A percentile compares a stretch with the other conserved stretches of the same genome.
Evolutionary conservation across 2,888 invertebrate species (phyloP).

Genomic region (Blastobasis adustella): DNA sequence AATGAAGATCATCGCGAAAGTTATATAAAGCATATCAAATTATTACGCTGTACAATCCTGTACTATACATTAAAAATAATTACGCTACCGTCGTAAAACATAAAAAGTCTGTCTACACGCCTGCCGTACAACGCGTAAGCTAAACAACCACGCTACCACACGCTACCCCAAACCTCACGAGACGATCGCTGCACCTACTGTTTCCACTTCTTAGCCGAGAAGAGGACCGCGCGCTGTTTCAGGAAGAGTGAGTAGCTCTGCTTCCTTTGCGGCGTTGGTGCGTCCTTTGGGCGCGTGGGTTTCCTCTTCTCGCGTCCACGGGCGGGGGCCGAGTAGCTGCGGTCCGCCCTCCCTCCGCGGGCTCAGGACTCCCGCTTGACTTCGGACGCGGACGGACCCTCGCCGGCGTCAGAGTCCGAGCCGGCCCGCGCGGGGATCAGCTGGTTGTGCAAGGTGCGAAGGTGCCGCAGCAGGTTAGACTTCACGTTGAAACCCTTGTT

Average conservation of each 20-base stretch:
- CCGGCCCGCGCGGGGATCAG: slow-evolving; percentile 48
- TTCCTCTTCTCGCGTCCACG: slow-evolving; percentile 22
- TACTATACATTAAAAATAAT: too few species aligned
- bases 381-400: slow-evolving; percentile 31
- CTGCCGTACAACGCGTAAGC: too few species aligned
- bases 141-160: too few species aligned
- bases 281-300: slow-evolving; percentile 9
- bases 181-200: slow-evolving; percentile 31
- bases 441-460: slow-evolving; percentile 84
- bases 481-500: slow-evolving; percentile 87
- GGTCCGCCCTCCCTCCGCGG: slow-evolving; percentile 63
- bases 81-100: too few species aligned
- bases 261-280: slow-evolving; percentile 36
- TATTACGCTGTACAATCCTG: too few species aligned
- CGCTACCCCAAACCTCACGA: slow-evolving; percentile 4
- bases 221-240: slow-evolving; percentile 65
- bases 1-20: too few species aligned
- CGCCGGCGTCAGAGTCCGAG: slow-evolving; percentile 27
- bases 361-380: slow-evolving; percentile 63
- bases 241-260: slow-evolving; percentile 70
- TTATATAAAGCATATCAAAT: too few species aligned
- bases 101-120: too few species aligned
- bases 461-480: slow-evolving; percentile 82
- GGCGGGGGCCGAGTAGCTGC: slow-evolving; percentile 31
- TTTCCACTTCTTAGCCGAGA: slow-evolving; percentile 73